These are phyloP conservation scores for Crocallis elinguaria DNA, from an alignment of 2,888 invertebrate genomes.

Conservation along the genomic window DNA sequence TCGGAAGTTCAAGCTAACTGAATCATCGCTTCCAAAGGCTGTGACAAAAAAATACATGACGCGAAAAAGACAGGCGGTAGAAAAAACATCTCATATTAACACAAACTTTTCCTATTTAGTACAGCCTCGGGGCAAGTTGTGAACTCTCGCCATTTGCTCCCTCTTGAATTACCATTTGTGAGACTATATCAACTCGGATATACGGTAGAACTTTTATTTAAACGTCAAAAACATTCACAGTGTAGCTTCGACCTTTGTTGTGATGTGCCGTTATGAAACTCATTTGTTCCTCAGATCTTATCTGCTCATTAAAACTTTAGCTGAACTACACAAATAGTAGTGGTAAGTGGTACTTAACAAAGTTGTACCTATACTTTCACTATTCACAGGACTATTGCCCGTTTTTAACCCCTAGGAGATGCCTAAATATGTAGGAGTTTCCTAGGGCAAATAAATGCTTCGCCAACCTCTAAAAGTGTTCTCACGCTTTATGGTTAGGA, in stretches of 20 bases:
- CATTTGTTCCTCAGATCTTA: conserved; percentile 18
- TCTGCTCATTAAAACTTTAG: conserved; percentile 15
- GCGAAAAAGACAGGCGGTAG: conserved; percentile 40
- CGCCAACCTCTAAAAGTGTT: too few relatives aligned
- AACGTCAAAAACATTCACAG: conserved; percentile 44
- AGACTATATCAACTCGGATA: conserved; percentile 44
- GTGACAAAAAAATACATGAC: conserved; percentile 21
- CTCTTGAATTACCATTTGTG: conserved; percentile 50
- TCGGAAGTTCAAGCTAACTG: not conserved
- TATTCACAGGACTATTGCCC: too few relatives aligned
- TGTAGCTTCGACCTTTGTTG: conserved; percentile 29
- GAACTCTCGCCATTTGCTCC: conserved; percentile 44
- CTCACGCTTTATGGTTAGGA: too few relatives aligned
- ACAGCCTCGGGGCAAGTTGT: conserved; percentile 48
- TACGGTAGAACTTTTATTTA: conserved; percentile 50
- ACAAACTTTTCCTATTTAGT: conserved; percentile 59
- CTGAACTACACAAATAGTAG: conserved; percentile 5
- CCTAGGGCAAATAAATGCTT: too few relatives aligned
- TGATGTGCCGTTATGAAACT: conserved; percentile 24
- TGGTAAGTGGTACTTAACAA: too few relatives aligned
- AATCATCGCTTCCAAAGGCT: not conserved
- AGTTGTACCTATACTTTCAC: too few relatives aligned
- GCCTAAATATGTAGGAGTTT: too few relatives aligned
- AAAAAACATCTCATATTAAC: conserved; percentile 55
- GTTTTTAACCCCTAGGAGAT: too few relatives aligned